Evolutionary conservation across 1,140 invertebrate genomes (phyloP), one percentile per base, ranked within the genome.

Genomic region (Scaptomyza pallida): DNA sequence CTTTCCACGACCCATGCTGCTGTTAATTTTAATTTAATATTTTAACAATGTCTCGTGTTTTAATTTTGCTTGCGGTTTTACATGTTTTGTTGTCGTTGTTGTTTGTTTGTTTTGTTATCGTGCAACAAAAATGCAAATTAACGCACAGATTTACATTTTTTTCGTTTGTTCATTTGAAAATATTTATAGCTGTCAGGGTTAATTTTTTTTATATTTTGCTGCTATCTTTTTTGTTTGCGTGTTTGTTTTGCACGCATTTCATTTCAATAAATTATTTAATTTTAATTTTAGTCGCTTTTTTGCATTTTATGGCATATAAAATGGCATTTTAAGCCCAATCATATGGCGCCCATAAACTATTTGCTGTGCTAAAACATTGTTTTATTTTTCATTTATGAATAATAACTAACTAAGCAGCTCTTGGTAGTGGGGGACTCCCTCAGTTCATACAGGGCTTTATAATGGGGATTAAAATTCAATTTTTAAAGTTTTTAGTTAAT

Each of bases 21-120:
- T 78, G 67, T 88, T 88, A 78, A 88, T 82, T 85, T 88, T 89
- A 89, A 88, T 89, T 85, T 89, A 89, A 89, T 89, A 89, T 79
- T 89, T 88, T 89, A 75, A 89, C 82, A 88, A 78, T 88, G 78
- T 88, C 55, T 56, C 67, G 85, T 89, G 68, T 89, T 89, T 86
- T 89, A 64, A 72, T 83, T 89, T 80, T 70, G 78, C 64, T 72
- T 69, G 78, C 68, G 78, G 78, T 75, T 80, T 78, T 60, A 72
- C 63, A 54, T 59, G 55, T 75, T 30, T 75, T 83, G 71, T 76
- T 63, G 41, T 43, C 41, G 41, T 48, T 63, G 50, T 43, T 67
- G 77, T 26, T 26, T n/a, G n/a, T n/a, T n/a, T n/a, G n/a, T 4
- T 26, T 26, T 26, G 23, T 89, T 82, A 78, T 89, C 74, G 56